A percentile compares a stretch with the other conserved stretches of the same genome.
These are phyloP conservation scores for Macroteleia sp. DNA, from an alignment of 2,888 invertebrate genomes.

Conservation along the genomic window DNA sequence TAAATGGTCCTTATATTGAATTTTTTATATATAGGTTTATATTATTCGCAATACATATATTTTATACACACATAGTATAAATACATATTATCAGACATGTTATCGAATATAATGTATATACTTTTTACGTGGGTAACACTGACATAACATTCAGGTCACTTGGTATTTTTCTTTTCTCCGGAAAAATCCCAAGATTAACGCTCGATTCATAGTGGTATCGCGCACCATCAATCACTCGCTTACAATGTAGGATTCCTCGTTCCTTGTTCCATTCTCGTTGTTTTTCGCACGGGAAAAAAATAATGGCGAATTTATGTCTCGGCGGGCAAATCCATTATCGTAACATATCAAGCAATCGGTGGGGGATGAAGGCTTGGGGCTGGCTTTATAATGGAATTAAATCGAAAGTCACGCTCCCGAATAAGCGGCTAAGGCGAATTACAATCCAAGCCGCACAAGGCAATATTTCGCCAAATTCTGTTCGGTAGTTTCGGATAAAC, in stretches of 20 bases:
- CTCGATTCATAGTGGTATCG: constrained; percentile 15
- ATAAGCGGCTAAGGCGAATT: constrained; percentile 78
- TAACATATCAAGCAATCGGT: constrained; percentile 16
- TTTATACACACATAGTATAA: too few relatives aligned
- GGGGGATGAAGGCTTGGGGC: not conserved
- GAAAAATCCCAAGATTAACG: constrained; percentile 27
- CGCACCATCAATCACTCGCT: constrained; percentile 36
- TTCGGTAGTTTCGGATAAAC: constrained; percentile 78
- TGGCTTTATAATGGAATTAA: constrained; percentile 72
- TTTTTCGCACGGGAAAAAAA: constrained; percentile 25
- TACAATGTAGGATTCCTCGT: not conserved
- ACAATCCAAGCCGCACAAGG: constrained; percentile 72
- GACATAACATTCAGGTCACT: constrained; percentile 2
- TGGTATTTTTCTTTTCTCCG: not conserved
- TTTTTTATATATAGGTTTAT: too few relatives aligned
- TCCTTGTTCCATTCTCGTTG: not conserved
- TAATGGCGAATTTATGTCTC: constrained; percentile 27
- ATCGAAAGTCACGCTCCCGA: constrained; percentile 76
- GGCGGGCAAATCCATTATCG: constrained; percentile 18
- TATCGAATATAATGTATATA: too few relatives aligned
- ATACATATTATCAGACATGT: too few relatives aligned
- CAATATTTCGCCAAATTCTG: constrained; percentile 80
- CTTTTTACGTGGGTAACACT: not conserved
- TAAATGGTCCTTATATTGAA: too few relatives aligned
- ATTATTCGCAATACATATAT: too few relatives aligned